Conservation (phyloP, 2,113 vertebrate species). For the Eulacestoma nigropectus region DNA sequence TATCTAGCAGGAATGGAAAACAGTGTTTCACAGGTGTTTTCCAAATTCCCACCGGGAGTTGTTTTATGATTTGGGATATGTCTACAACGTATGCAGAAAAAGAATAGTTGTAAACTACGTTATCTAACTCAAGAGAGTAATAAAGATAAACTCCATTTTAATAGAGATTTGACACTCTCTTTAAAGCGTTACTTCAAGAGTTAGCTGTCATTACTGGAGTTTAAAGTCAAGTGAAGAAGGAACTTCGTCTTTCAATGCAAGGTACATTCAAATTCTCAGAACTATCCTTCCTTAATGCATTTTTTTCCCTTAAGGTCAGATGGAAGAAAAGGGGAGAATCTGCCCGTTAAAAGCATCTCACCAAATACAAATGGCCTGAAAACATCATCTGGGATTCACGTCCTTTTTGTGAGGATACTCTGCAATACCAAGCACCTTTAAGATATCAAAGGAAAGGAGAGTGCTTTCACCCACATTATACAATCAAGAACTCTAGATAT, state of each 20-base stretch:
- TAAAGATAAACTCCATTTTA: not conserved
- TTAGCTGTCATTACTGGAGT: not conserved
- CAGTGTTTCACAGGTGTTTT: not conserved
- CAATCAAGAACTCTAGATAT: not conserved
- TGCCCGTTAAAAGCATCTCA: conserved; percentile 23
- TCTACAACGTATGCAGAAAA: not conserved
- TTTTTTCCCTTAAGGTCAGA: conserved; percentile 46
- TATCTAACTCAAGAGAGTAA: not conserved
- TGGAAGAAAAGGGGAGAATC: conserved; percentile 6
- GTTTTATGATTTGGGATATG: not conserved
- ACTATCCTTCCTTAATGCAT: conserved; percentile 18
- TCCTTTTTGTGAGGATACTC: not conserved
- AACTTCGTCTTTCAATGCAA: not conserved
- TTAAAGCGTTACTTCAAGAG: not conserved
- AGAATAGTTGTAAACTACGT: not conserved
- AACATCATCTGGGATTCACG: conserved; percentile 11
- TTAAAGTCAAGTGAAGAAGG: not conserved
- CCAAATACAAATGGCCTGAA: not conserved
- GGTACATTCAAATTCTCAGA: not conserved
- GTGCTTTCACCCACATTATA: conserved; percentile 7
- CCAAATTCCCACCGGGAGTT: not conserved
- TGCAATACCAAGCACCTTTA: not conserved
- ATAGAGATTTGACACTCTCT: not conserved
- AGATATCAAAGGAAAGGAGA: not conserved
- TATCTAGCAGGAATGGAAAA: not conserved